These are phyloP conservation scores for Aotus griseimembra DNA, from an alignment of 2,797 vertebrate genomes.

Conservation along the genomic window DNA sequence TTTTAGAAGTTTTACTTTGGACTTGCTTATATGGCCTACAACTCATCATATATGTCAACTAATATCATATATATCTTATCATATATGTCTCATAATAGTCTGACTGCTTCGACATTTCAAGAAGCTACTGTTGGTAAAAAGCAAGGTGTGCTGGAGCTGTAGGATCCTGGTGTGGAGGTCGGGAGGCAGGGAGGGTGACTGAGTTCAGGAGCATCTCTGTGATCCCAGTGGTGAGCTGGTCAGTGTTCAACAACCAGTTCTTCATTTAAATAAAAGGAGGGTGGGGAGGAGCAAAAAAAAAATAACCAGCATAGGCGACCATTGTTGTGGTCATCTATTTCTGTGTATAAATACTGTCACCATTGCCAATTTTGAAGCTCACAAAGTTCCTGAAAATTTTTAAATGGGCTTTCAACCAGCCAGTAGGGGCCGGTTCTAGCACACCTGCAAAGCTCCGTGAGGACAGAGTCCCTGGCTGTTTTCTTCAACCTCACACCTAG, in stretches of 20 bases:
- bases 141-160: background rate
- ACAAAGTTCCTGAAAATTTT: slow-evolving; percentile 6
- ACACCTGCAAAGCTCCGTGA: background rate
- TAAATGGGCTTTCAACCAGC: background rate
- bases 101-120: background rate
- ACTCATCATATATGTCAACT: background rate
- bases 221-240: background rate
- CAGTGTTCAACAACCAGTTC: background rate
- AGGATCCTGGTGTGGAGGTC: background rate
- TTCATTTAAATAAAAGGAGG: background rate
- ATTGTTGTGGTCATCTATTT: background rate
- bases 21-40: background rate
- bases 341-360: background rate
- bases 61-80: background rate
- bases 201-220: background rate
- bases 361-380: background rate
- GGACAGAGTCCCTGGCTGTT: background rate
- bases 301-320: background rate
- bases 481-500: background rate
- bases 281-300: background rate
- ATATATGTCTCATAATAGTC: background rate
- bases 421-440: background rate
- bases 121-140: background rate
- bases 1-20: background rate
- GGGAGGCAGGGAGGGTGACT: background rate